Percentiles rank a stretch among this genome's conserved stretches.
These are phyloP conservation scores for Gymnocypris eckloni DNA, from an alignment of 2,797 vertebrate genomes.

Conservation along the genomic window DNA sequence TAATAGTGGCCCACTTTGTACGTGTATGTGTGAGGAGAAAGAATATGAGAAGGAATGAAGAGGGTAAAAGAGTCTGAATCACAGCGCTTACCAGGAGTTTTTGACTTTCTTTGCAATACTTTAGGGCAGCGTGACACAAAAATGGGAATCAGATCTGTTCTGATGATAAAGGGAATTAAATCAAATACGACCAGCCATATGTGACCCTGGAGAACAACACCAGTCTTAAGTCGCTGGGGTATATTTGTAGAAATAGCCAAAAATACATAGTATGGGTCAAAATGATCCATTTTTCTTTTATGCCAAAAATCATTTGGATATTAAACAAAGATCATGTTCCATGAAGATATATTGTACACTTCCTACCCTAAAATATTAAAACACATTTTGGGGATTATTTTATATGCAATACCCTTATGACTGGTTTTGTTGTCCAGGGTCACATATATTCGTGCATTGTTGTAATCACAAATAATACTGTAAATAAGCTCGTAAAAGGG, in stretches of 20 bases:
- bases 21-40: slow-evolving; percentile 1
- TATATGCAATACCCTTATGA: too few relatives aligned
- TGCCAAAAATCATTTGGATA: too few relatives aligned
- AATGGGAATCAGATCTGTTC: background rate
- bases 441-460: background rate
- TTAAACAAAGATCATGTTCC: too few relatives aligned
- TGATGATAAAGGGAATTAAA: background rate
- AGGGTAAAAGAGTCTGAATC: background rate
- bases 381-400: too few relatives aligned
- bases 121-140: background rate
- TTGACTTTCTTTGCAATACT: background rate
- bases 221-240: too few relatives aligned
- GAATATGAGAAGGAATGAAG: background rate
- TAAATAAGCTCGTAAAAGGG: background rate
- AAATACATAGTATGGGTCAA: too few relatives aligned
- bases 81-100: background rate
- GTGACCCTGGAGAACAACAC: too few relatives aligned
- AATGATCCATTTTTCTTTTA: too few relatives aligned
- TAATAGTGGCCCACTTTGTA: slow-evolving; percentile 62
- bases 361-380: too few relatives aligned
- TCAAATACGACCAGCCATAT: background rate
- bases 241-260: too few relatives aligned
- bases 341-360: too few relatives aligned
- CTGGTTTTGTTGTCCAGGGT: too few relatives aligned
- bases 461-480: background rate